Percentiles rank a stretch among this genome's conserved stretches.
Conservation (phyloP, 2,797 vertebrate species). For the Phalanger gymnotis region DNA sequence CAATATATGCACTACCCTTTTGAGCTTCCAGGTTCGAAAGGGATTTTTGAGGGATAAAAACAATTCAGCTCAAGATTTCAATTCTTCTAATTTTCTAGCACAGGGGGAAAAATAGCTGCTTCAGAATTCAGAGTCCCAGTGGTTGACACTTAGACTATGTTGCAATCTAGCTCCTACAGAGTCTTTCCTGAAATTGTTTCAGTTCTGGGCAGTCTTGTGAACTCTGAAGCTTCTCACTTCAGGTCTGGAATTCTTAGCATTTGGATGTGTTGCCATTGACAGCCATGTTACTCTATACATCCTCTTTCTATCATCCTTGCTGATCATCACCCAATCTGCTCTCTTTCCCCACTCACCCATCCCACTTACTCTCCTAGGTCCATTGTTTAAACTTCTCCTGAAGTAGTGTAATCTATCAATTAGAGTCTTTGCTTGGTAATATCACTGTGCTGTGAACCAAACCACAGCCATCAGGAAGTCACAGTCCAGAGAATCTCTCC, state of each 20-base stretch:
- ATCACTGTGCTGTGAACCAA: background rate
- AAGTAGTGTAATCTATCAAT: background rate
- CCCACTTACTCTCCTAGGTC: background rate
- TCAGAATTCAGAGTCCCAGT: background rate
- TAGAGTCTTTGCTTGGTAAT: background rate
- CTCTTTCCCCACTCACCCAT: background rate
- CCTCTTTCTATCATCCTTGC: background rate
- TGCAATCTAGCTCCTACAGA: background rate
- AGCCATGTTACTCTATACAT: background rate
- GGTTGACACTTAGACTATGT: background rate
- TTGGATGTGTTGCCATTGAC: background rate
- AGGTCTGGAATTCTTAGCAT: too few species aligned
- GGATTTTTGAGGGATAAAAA: background rate
- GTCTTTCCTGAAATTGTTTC: background rate
- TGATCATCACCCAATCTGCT: background rate
- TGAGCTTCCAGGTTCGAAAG: background rate
- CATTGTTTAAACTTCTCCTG: background rate
- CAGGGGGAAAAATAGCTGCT: background rate
- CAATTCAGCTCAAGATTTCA: background rate
- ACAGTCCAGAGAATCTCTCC: background rate
- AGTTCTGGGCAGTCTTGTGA: background rate
- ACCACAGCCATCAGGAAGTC: background rate
- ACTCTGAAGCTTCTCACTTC: background rate
- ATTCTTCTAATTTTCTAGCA: background rate
- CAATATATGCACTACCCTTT: background rate